phyloP scores from a whole-genome alignment of 2,888 invertebrate genomes.

The Torymus auratus region DNA sequence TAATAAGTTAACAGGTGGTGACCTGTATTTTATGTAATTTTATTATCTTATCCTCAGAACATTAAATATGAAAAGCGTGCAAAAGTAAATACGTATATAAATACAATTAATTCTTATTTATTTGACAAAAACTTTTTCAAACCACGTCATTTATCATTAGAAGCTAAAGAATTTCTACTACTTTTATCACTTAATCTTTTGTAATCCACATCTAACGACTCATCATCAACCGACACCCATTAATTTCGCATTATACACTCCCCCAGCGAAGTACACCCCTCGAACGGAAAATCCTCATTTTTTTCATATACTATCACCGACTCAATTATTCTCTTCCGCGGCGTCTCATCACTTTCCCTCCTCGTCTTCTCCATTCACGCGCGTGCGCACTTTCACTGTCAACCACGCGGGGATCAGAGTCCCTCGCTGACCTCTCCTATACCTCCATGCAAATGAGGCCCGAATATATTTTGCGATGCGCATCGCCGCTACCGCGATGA shows the following conservation, averaged over 20 bases:
- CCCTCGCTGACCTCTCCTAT: no score
- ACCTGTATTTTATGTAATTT: no score
- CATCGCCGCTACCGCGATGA: background rate
- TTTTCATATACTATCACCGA: background rate
- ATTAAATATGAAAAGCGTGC: background rate
- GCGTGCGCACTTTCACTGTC: conserved; percentile 46
- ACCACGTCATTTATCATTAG: background rate
- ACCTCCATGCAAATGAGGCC: conserved; percentile 62
- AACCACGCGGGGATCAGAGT: background rate
- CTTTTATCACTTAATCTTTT: background rate
- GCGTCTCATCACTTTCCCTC: conserved; percentile 29
- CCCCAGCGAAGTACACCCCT: background rate
- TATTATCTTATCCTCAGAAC: no score
- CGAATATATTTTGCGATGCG: conserved; percentile 57
- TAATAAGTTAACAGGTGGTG: no score
- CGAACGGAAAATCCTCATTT: conserved; percentile 24
- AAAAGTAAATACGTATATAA: no score
- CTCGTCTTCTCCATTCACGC: background rate
- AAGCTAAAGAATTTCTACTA: background rate
- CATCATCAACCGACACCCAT: background rate
- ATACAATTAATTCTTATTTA: no score
- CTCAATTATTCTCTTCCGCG: conserved; percentile 33
- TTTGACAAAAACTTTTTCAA: background rate
- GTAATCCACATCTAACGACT: conserved; percentile 26
- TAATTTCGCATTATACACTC: conserved; percentile 34